A percentile compares a stretch with the other conserved stretches of the same genome.
phyloP scores from a whole-genome alignment of 2,888 invertebrate species.

The Polydrusus tereticollis region DNA sequence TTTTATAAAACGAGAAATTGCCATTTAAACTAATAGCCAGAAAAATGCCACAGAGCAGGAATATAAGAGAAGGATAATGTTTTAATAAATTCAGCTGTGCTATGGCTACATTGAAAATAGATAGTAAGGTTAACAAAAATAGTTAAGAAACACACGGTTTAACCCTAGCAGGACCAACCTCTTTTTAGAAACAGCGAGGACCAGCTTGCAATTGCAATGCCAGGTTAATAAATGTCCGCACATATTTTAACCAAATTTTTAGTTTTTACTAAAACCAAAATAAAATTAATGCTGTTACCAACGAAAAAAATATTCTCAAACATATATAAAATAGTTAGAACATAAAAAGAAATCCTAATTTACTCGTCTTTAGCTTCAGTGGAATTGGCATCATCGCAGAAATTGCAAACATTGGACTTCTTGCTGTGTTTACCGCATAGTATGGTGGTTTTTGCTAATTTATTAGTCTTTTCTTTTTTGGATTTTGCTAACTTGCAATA shows the following conservation, averaged over 20 bases:
- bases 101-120: no score
- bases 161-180: not conserved
- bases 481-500: not conserved
- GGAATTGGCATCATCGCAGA: not conserved
- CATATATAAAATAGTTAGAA: not conserved
- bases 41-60: no score
- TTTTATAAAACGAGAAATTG: no score
- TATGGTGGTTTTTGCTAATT: not conserved
- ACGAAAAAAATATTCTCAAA: not conserved
- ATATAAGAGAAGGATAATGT: no score
- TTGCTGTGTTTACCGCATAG: not conserved
- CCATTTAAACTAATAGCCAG: no score
- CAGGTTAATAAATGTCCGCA: not conserved
- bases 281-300: not conserved
- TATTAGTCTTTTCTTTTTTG: not conserved
- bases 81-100: no score
- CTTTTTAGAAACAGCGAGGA: not conserved
- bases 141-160: no score
- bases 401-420: not conserved
- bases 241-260: not conserved
- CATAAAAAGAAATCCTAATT: not conserved
- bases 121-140: no score
- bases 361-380: not conserved
- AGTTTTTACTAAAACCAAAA: not conserved
- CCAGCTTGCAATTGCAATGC: no score